A percentile compares a stretch with the other conserved stretches of the same genome.
These are phyloP conservation scores for Holacanthella duospinosa DNA, from an alignment of 2,888 invertebrate genomes.

Conservation along the genomic window DNA sequence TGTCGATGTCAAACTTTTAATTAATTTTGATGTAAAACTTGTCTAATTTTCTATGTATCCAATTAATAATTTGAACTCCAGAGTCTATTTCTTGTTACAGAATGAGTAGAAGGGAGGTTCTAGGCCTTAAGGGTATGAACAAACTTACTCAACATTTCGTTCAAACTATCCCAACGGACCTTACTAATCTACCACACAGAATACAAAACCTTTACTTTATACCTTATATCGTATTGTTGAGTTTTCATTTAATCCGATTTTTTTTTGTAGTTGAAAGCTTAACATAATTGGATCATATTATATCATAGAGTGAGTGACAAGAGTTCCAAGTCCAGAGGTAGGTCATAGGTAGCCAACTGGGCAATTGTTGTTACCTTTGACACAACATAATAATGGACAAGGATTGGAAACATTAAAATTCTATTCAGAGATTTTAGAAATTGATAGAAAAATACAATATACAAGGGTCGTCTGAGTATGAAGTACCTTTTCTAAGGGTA, in stretches of 20 bases:
- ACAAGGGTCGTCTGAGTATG: background rate
- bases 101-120: background rate
- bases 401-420: background rate
- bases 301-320: background rate
- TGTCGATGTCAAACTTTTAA: conserved; percentile 1
- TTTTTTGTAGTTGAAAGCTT: background rate
- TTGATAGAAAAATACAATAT: background rate
- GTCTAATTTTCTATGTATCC: no score
- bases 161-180: no score
- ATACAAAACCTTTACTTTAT: no score
- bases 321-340: no score
- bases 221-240: no score
- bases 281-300: conserved; percentile 5
- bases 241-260: background rate
- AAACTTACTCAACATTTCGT: no score
- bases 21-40: background rate
- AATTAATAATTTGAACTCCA: background rate
- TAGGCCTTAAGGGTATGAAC: background rate
- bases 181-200: background rate
- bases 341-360: background rate
- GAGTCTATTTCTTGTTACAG: background rate
- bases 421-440: background rate
- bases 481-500: background rate
- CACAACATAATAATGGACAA: background rate
- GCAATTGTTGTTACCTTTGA: background rate